These are phyloP conservation scores for Rhincodon typus DNA, from an alignment of 2,797 vertebrate genomes.

Conservation along the genomic window DNA sequence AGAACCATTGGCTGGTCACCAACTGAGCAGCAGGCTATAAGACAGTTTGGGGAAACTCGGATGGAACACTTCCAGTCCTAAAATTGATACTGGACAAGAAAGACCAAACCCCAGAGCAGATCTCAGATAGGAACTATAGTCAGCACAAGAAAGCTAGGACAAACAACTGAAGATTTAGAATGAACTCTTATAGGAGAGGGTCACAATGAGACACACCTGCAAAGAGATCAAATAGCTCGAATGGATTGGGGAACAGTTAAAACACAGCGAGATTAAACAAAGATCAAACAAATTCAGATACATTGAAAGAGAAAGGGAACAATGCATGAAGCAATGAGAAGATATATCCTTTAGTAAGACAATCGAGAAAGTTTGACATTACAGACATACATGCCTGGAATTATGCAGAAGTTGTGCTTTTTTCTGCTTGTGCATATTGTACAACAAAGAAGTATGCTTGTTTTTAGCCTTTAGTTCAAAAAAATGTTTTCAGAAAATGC, in stretches of 20 bases:
- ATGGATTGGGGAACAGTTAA: not conserved
- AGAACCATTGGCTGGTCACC: not conserved
- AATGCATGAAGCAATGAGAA: not conserved
- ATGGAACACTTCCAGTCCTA: not conserved
- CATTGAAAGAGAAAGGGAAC: not conserved
- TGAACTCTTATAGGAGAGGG: not conserved
- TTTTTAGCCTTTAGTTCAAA: no score
- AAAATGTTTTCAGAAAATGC: no score
- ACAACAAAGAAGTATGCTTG: no score
- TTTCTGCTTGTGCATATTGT: not conserved
- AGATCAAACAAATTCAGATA: not conserved
- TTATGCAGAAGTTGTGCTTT: not conserved
- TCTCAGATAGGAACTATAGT: not conserved
- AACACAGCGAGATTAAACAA: not conserved
- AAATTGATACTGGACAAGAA: not conserved
- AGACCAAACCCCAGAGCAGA: not conserved
- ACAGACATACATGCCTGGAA: not conserved
- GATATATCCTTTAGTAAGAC: not conserved
- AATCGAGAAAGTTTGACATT: no score
- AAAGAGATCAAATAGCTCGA: not conserved
- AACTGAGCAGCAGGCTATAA: not conserved
- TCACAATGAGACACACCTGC: not conserved
- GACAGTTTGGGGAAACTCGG: not conserved
- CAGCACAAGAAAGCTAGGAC: no score
- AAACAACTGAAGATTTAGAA: not conserved